Percentiles rank a stretch among this genome's conserved stretches.
These are phyloP conservation scores for Pemphredon lugubris DNA, from an alignment of 2,888 invertebrate species.

Conservation along the genomic window DNA sequence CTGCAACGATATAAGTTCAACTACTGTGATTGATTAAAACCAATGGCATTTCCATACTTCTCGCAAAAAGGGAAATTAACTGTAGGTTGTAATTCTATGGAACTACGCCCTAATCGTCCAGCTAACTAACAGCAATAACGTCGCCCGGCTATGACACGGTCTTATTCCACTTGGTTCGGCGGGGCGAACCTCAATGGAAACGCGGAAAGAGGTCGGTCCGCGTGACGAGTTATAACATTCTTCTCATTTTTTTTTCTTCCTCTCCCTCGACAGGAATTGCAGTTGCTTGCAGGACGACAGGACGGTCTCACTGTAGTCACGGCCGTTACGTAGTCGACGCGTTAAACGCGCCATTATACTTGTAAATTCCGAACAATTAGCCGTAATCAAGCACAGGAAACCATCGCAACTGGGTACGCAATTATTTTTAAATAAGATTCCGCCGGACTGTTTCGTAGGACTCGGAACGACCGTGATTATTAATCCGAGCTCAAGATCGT, in stretches of 20 bases:
- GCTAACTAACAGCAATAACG: no score
- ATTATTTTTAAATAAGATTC: constrained; percentile 81
- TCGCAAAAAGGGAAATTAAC: no score
- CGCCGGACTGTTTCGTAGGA: constrained; percentile 71
- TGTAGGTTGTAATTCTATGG: no score
- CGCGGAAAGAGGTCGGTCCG: constrained; percentile 38
- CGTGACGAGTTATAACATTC: constrained; percentile 28
- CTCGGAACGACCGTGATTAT: constrained; percentile 74
- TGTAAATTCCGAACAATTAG: constrained; percentile 80
- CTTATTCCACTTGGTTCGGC: constrained; percentile 2
- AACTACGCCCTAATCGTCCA: no score
- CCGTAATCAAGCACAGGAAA: constrained; percentile 80
- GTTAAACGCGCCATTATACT: constrained; percentile 79
- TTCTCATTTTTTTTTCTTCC: constrained; percentile 2
- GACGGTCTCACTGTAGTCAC: constrained; percentile 54
- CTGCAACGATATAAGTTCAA: no score
- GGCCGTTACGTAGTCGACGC: constrained; percentile 77
- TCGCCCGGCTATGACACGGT: no score
- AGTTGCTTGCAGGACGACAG: constrained; percentile 51
- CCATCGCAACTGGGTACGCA: constrained; percentile 73
- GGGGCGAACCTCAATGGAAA: constrained; percentile 26
- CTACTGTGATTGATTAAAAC: no score
- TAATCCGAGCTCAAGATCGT: constrained; percentile 74
- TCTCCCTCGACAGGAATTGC: constrained; percentile 40
- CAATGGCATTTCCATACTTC: no score